phyloP scores from a whole-genome alignment of 2,113 vertebrate genomes.

The Melospiza melodia region DNA sequence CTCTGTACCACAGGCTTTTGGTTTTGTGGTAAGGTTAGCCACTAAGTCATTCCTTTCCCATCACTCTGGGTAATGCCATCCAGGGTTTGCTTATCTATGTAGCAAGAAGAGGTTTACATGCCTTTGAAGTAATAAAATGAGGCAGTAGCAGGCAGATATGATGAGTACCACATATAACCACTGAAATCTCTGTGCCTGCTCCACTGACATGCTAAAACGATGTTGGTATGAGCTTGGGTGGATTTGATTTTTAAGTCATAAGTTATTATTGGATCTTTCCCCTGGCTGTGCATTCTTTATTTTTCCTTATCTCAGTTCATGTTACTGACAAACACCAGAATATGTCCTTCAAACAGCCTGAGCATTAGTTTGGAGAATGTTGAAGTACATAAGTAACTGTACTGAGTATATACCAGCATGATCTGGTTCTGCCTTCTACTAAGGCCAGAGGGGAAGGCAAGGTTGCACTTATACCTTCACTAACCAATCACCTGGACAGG shows the following conservation, averaged over 20 bases:
- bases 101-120: neutral
- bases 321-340: neutral
- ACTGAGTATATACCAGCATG: rapidly evolving
- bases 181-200: neutral
- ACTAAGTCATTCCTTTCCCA: neutral
- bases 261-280: neutral
- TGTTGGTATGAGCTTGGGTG: neutral
- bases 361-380: neutral
- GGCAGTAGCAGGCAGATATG: neutral
- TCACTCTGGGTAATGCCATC: neutral
- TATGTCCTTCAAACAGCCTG: neutral
- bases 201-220: neutral
- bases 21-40: neutral
- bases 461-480: neutral
- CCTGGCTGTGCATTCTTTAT: neutral
- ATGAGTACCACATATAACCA: neutral
- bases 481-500: neutral
- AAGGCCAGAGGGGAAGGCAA: neutral
- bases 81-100: neutral
- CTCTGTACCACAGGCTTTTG: neutral
- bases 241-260: neutral
- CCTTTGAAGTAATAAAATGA: slow-evolving; percentile 6
- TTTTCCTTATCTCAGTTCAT: neutral
- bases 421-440: rapidly evolving
- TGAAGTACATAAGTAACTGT: rapidly evolving